Evolutionary conservation across 2,888 invertebrate species (phyloP).

Genomic region (Autographa pulchrina): DNA sequence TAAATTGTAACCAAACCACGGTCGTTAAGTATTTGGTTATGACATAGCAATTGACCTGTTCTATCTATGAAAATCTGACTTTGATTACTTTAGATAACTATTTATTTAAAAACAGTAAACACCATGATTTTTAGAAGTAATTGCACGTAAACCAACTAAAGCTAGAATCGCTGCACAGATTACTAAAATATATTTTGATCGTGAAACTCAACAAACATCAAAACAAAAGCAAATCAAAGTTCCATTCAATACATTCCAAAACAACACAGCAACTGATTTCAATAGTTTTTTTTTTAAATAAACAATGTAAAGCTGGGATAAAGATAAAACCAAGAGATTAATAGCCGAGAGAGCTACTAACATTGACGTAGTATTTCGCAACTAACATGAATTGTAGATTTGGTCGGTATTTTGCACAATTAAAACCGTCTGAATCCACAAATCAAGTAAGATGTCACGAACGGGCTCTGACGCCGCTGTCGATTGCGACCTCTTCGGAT

Average conservation of each 20-base stretch:
- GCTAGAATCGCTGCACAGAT: too few species aligned
- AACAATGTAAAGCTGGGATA: conserved; percentile 25
- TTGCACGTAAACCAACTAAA: too few species aligned
- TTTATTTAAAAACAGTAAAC: too few species aligned
- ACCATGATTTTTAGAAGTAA: too few species aligned
- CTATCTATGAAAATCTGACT: not conserved
- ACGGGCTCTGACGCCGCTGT: conserved; percentile 50
- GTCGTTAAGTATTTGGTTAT: conserved; percentile 26
- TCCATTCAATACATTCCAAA: conserved; percentile 15
- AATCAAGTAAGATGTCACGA: conserved; percentile 72
- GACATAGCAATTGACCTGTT: conserved; percentile 5
- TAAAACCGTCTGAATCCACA: conserved; percentile 68
- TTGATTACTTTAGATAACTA: too few species aligned
- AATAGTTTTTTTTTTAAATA: conserved; percentile 34
- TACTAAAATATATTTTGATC: too few species aligned
- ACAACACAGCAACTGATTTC: conserved; percentile 16
- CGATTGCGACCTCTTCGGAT: conserved; percentile 27
- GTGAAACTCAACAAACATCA: too few species aligned
- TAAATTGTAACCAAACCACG: conserved; percentile 32
- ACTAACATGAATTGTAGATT: conserved; percentile 57
- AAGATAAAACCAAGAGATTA: conserved; percentile 39
- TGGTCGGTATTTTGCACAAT: conserved; percentile 60
- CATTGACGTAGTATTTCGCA: conserved; percentile 41
- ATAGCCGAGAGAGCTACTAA: conserved; percentile 30
- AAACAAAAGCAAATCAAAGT: conserved; percentile 5